phyloP scores from a whole-genome alignment of 2,888 invertebrate genomes.

The Fragum whitleyi region DNA sequence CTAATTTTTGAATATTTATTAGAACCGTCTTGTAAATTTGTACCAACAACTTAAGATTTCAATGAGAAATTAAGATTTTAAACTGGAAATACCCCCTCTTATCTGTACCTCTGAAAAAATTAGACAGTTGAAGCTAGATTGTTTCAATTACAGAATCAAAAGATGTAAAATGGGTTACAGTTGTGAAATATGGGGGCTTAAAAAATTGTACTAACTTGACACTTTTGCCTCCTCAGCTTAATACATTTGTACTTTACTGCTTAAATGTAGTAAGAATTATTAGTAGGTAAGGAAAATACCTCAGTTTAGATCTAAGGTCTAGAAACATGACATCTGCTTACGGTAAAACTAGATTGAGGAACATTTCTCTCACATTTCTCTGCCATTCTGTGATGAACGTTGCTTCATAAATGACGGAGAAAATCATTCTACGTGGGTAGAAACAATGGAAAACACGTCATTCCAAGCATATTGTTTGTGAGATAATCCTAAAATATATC shows the following conservation, averaged over 20 bases:
- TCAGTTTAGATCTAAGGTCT: neutral
- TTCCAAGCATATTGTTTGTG: conserved; percentile 10
- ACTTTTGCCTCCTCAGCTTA: neutral
- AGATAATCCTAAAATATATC: conserved; percentile 10
- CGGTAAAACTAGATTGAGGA: conserved; percentile 11
- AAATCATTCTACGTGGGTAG: neutral
- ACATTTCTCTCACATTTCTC: conserved; percentile 16
- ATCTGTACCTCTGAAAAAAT: too few relatives aligned
- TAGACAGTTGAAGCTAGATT: too few relatives aligned
- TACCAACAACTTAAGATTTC: too few relatives aligned
- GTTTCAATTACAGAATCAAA: too few relatives aligned
- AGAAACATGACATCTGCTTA: conserved; percentile 11
- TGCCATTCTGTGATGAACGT: neutral
- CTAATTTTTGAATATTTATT: too few relatives aligned
- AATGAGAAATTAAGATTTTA: too few relatives aligned
- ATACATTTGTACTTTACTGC: neutral
- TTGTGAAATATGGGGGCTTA: neutral
- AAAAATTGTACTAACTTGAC: neutral
- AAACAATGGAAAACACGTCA: conserved; percentile 17
- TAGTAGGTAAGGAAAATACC: neutral
- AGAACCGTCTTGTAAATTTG: too few relatives aligned
- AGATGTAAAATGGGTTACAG: too few relatives aligned
- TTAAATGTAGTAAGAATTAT: neutral
- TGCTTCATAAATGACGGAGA: conserved; percentile 20
- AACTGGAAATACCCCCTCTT: too few relatives aligned